A percentile compares a stretch with the other conserved stretches of the same genome.
Conservation (phyloP, 2,797 vertebrate species). For the Aeoliscus strigatus region DNA sequence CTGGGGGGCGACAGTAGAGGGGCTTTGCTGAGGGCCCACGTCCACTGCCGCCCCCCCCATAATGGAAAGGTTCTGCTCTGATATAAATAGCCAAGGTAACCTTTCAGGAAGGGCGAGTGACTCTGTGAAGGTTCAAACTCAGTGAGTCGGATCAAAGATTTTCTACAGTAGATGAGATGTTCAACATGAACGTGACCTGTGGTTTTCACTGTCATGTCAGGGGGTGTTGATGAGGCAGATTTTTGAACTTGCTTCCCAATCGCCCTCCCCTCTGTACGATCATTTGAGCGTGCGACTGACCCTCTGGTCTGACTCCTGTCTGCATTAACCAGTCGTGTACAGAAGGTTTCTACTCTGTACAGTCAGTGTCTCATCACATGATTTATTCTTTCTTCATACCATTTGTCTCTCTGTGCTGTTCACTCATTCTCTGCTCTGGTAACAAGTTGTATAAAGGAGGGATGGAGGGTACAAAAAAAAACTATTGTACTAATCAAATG, state of each 20-base stretch:
- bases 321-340: constrained; percentile 27
- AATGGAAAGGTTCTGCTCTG: constrained; percentile 42
- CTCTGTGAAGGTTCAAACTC: constrained; percentile 28
- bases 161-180: constrained; percentile 10
- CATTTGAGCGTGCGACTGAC: constrained; percentile 10
- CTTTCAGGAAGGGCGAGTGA: constrained; percentile 29
- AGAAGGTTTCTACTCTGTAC: constrained; percentile 32
- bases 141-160: constrained; percentile 20
- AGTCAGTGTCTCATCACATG: not conserved
- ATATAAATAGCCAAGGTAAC: constrained; percentile 41
- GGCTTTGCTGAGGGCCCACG: constrained; percentile 20
- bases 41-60: constrained; percentile 7
- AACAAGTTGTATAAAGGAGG: constrained; percentile 35
- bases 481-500: constrained; percentile 59
- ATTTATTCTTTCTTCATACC: constrained; percentile 4
- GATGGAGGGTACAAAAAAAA: constrained; percentile 37
- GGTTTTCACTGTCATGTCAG: constrained; percentile 5
- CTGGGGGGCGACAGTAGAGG: constrained; percentile 8
- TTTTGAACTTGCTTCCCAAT: constrained; percentile 7
- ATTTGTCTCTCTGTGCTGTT: constrained; percentile 26
- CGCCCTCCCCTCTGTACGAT: not conserved
- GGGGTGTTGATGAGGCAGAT: constrained; percentile 10
- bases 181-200: constrained; percentile 6
- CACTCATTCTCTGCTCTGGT: constrained; percentile 24
- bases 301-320: constrained; percentile 28